Base-by-base conservation (phyloP, 2,113 vertebrate genomes). In the Phocoena phocoena region DNA sequence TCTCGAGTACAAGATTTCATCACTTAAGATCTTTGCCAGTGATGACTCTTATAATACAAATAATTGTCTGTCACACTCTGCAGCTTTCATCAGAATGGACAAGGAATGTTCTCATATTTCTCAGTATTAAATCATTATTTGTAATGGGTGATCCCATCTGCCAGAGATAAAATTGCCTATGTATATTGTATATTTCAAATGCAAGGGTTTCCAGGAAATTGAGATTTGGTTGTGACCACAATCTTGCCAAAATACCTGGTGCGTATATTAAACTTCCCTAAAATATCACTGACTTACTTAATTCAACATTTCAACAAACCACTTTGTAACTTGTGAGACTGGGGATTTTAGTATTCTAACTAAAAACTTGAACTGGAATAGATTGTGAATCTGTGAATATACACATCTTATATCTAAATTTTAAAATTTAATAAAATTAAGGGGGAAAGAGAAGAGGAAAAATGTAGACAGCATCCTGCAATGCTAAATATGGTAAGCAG, bases 51-150 rank as follows among this genome's bases (percentile, higher is more conserved):
- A 70, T 9, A 79, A 26, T 8, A 41, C 6, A 31, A 53, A 62
- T 67, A 38, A 21, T 13, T 20, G 0, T 0, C 11, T 4, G 10
- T 8, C 13, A 7, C 25, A 21, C 9, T 26, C 7, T 53, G 6
- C 31, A 17, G 41, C 23, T 71, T 12, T 95, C 26, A 53, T 28
- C 53, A 94, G 13, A 89, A 6, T 25, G 8, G 44, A 60, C 8
- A 62, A 73, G 25, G 1, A 0, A 79, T 87, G 6, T 18, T 1
- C 5, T 92, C 25, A 21, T 44, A 23, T 44, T 38, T 76, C 8
- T 1, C 23, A 4, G 79, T 68, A 93, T 21, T 55, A 90, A 92
- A 84, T 80, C 3, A 26, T 47, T 41, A 20, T 93, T 91, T 93
- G 6, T 17, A 70, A 62, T n/a, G 18, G 3, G 5, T 31, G 21